Percentiles rank a stretch among this genome's conserved stretches.
Evolutionary conservation across 2,888 invertebrate genomes (phyloP).

Genomic region (Lampropteryx suffumata): DNA sequence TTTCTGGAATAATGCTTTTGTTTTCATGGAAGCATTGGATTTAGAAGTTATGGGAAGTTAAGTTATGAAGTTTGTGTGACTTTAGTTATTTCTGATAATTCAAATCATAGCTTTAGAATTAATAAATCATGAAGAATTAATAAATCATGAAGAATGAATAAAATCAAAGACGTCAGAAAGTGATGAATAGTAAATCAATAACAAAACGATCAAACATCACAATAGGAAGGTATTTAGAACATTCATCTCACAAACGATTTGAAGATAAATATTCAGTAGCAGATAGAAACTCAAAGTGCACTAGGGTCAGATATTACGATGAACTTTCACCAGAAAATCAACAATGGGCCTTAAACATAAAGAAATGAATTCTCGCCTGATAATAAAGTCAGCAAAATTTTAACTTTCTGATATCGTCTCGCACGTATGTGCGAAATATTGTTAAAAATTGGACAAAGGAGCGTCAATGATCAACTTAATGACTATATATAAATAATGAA

Average conservation of each 20-base stretch:
- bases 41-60: not conserved
- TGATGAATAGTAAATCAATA: not conserved
- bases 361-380: conserved; percentile 26
- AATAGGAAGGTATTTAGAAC: not conserved
- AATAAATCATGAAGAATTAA: no score
- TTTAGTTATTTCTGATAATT: no score
- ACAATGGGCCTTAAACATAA: conserved; percentile 27
- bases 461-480: not conserved
- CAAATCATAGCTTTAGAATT: no score
- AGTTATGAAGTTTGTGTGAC: no score
- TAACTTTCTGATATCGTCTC: conserved; percentile 21
- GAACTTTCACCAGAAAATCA: conserved; percentile 31
- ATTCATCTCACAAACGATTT: not conserved
- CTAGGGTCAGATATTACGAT: conserved; percentile 14
- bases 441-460: conserved; percentile 5
- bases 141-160: no score
- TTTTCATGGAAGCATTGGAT: not conserved
- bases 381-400: conserved; percentile 24
- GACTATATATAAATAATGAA: no score
- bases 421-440: conserved; percentile 11
- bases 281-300: conserved; percentile 16
- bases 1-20: conserved; percentile 6
- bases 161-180: no score
- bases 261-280: conserved; percentile 11
- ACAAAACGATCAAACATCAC: not conserved